Evolutionary conservation across 2,797 vertebrate genomes (phyloP).

Genomic region (Cyclura pinguis): DNA sequence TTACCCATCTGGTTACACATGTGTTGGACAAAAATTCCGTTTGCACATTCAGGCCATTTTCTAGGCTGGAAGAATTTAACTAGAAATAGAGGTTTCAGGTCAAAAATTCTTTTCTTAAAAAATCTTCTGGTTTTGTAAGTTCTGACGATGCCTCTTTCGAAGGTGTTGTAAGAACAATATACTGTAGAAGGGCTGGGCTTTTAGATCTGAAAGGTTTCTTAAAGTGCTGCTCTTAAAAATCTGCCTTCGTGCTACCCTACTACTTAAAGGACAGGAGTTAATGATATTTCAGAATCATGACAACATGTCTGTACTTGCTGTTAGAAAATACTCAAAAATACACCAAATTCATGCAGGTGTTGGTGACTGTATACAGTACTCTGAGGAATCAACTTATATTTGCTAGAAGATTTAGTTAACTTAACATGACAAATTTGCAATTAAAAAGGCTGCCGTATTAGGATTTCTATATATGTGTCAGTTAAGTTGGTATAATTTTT

Average conservation of each 20-base stretch:
- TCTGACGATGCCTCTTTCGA: not conserved
- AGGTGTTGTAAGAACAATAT: not conserved
- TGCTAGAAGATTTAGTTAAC: conserved; percentile 8
- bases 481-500: not conserved
- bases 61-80: not conserved
- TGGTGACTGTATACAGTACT: not conserved
- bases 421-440: not conserved
- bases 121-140: too few relatives aligned
- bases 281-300: not conserved
- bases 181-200: not conserved
- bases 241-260: not conserved
- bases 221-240: not conserved
- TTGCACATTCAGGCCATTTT: not conserved
- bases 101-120: too few relatives aligned
- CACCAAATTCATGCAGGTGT: not conserved
- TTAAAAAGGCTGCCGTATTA: not conserved
- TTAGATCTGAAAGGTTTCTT: not conserved
- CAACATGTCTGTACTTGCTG: not conserved
- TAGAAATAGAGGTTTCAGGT: too few relatives aligned
- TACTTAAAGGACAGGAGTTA: too few relatives aligned
- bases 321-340: not conserved
- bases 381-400: not conserved
- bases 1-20: too few relatives aligned
- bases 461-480: not conserved
- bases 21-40: not conserved